A percentile compares a stretch with the other conserved stretches of the same genome.
These are phyloP conservation scores for Bombylius major DNA, from an alignment of 2,888 invertebrate genomes.

Conservation along the genomic window DNA sequence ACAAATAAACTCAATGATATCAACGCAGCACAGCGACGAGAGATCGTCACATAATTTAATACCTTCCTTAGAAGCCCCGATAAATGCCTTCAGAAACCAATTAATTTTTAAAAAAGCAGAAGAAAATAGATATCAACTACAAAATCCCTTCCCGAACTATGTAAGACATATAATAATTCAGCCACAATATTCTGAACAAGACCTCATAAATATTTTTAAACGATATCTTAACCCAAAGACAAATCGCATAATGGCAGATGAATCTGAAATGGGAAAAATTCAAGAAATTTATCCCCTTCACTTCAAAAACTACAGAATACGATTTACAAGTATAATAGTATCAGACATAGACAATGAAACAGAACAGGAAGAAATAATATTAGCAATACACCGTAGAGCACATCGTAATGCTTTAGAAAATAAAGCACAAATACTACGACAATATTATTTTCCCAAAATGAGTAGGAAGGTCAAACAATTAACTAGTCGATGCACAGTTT, in stretches of 20 bases:
- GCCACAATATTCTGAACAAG: conserved; percentile 3
- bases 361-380: conserved; percentile 11
- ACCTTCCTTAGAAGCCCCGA: conserved; percentile 4
- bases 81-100: conserved; percentile 10
- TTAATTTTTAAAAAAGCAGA: conserved; percentile 1
- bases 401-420: conserved; percentile 9
- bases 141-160: not conserved
- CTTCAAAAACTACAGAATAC: conserved; percentile 9
- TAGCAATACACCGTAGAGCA: conserved; percentile 7
- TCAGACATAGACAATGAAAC: not conserved
- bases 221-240: conserved; percentile 4
- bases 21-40: conserved; percentile 8
- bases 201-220: not conserved
- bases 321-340: conserved; percentile 7
- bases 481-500: not conserved
- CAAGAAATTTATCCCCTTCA: conserved; percentile 10
- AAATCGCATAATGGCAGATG: conserved; percentile 9
- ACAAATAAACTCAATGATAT: conserved; percentile 5
- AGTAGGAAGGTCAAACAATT: not conserved
- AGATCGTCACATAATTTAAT: conserved; percentile 10
- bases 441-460: conserved; percentile 6
- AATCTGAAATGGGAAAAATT: conserved; percentile 10
- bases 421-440: not conserved
- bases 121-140: not conserved
- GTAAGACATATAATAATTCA: not conserved